These are phyloP conservation scores for Gouania willdenowi DNA, from an alignment of 2,797 vertebrate genomes.

Conservation along the genomic window DNA sequence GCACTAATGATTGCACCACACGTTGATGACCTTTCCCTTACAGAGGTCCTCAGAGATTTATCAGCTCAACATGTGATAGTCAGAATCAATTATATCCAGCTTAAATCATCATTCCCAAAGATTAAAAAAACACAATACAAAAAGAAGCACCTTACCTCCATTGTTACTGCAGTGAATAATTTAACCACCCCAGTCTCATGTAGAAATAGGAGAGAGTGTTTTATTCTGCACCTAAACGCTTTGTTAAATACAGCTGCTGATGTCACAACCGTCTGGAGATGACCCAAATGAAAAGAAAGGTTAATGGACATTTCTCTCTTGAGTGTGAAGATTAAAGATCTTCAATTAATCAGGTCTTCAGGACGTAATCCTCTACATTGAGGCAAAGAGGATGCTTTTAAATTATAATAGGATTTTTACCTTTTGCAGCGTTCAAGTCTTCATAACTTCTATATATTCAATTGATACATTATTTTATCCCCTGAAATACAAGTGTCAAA, in stretches of 20 bases:
- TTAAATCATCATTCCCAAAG: conserved; percentile 32
- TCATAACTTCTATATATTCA: no score
- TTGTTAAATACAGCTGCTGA: conserved; percentile 18
- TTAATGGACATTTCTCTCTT: conserved; percentile 48
- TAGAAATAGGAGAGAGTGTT: conserved; percentile 12
- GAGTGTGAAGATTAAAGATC: conserved; percentile 27
- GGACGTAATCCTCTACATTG: background rate
- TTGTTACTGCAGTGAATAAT: conserved; percentile 12
- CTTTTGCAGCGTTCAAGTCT: no score
- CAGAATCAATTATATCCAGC: conserved; percentile 52
- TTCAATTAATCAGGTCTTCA: background rate
- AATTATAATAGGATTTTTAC: no score
- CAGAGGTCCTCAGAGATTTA: conserved; percentile 41
- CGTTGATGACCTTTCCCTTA: conserved; percentile 42
- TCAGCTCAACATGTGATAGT: conserved; percentile 43
- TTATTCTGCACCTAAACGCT: conserved; percentile 11
- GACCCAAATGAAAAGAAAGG: conserved; percentile 36
- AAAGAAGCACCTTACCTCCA: conserved; percentile 52
- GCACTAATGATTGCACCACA: conserved; percentile 14
- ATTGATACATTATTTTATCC: no score
- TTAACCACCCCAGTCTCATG: conserved; percentile 8
- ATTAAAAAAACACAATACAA: no score
- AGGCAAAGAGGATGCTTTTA: background rate
- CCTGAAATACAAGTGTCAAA: no score
- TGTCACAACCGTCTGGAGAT: conserved; percentile 11